Evolutionary conservation across 2,113 vertebrate species (phyloP).

Genomic region (Leiothrix lutea): DNA sequence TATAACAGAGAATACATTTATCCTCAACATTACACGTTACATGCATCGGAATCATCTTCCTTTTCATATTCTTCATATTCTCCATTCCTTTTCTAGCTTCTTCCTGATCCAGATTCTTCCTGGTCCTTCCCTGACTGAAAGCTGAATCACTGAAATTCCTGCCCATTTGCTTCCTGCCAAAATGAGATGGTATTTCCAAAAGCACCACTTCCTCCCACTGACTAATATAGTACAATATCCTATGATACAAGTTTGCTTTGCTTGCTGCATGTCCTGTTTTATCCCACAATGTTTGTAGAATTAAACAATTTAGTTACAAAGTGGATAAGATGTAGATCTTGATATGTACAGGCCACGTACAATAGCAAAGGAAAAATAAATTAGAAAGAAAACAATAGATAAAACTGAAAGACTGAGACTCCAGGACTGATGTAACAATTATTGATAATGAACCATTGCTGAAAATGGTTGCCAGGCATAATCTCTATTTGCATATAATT

Average conservation of each 20-base stretch:
- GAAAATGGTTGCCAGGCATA: not conserved
- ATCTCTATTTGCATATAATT: not conserved
- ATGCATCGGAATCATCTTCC: not conserved
- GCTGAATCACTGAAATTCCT: slow-evolving; percentile 20
- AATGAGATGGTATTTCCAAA: slow-evolving; percentile 17
- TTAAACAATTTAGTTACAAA: not conserved
- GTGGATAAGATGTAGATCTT: not conserved
- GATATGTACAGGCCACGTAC: not conserved
- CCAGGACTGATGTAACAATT: not conserved
- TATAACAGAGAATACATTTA: no score
- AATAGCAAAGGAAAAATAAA: not conserved
- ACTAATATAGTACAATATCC: not conserved
- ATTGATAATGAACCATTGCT: not conserved
- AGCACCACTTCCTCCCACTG: not conserved
- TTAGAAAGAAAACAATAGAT: not conserved
- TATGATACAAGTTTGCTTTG: not conserved
- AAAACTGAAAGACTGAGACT: not conserved
- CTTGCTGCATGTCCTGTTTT: not conserved
- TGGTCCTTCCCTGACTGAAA: not conserved
- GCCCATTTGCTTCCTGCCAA: not conserved
- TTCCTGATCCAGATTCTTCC: not conserved
- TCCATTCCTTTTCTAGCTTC: not conserved
- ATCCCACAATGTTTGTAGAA: not conserved
- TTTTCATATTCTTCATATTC: not conserved
- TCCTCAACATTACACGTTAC: not conserved